Evolutionary conservation across 1,140 invertebrate genomes (phyloP), one percentile per base, ranked within the genome.

Genomic region (Megathymus violae): DNA sequence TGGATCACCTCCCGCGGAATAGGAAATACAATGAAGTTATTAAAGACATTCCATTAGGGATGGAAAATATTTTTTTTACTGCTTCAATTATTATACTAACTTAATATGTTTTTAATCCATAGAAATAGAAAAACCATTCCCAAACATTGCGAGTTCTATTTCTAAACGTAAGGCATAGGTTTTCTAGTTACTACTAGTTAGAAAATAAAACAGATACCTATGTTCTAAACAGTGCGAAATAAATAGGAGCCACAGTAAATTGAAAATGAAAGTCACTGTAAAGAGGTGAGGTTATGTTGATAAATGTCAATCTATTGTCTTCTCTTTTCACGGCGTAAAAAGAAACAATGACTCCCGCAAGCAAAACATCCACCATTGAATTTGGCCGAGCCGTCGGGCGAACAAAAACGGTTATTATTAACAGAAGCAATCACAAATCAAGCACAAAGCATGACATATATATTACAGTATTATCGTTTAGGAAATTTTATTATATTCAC

Each of bases 281-380:
- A 36, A 36, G 58, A 63, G 61, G 52, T 66, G 61, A 63, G 52
- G 59, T 62, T 60, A 38, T 67, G 48, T 62, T 68, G 68, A 67
- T 71, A 74, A 71, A 65, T 71, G 67, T 66, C 60, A 50, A 51
- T 36, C 59, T 65, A 60, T 65, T 65, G 63, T 65, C 56, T 65
- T 60, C 38, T 58, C 59, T 71, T 70, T 67, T 65, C 47, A 65
- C 63, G 69, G 11, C 64, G 48, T 43, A 62, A 67, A 67, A 62
- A 67, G 67, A 67, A 74, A 74, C 71, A 74, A 74, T 74, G 71
- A 71, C 43, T 56, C n/a, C 46, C 14, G 19, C 14, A 60, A 61
- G 60, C 59, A 41, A 67, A 70, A 70, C 68, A 74, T 74, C 68
- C 68, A 68, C 47, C 27, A 44, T 31, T 27, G 14, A 43, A 19